phyloP scores from a whole-genome alignment of 2,797 vertebrate species.

The Notoglanidium macrostoma region DNA sequence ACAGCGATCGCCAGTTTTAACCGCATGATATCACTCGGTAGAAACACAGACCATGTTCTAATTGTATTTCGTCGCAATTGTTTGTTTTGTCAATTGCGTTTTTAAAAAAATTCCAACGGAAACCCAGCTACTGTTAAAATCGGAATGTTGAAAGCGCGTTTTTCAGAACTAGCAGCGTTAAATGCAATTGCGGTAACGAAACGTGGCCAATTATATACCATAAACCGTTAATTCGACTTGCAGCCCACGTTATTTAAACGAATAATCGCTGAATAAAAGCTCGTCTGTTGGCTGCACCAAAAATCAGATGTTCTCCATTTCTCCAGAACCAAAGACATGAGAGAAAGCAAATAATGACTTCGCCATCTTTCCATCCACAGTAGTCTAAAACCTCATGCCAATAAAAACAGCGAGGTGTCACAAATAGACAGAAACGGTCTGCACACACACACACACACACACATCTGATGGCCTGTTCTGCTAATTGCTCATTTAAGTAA shows the following conservation, averaged over 20 bases:
- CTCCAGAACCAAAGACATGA: not conserved
- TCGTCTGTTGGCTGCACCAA: not conserved
- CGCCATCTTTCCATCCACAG: constrained; percentile 22
- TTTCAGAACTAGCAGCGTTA: not conserved
- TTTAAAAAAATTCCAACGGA: too few relatives aligned
- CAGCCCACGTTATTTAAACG: not conserved
- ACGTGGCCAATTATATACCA: not conserved
- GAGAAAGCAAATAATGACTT: constrained; percentile 26
- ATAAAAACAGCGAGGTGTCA: constrained; percentile 27
- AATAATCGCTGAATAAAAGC: not conserved
- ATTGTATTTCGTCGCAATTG: too few relatives aligned
- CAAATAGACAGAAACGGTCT: constrained; percentile 22
- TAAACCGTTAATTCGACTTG: not conserved
- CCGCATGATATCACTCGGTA: too few relatives aligned
- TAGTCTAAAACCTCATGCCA: constrained; percentile 18
- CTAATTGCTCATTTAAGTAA: constrained; percentile 55
- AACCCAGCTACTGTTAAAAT: too few relatives aligned
- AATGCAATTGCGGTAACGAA: not conserved
- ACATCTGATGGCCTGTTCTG: constrained; percentile 13
- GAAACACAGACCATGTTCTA: too few relatives aligned
- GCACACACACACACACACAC: constrained; percentile 34
- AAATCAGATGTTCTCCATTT: not conserved
- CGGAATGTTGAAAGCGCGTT: too few relatives aligned
- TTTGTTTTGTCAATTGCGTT: too few relatives aligned
- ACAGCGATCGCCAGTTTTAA: too few relatives aligned